Conservation (phyloP, 2,888 invertebrate species). For the Syrphus vitripennis region DNA sequence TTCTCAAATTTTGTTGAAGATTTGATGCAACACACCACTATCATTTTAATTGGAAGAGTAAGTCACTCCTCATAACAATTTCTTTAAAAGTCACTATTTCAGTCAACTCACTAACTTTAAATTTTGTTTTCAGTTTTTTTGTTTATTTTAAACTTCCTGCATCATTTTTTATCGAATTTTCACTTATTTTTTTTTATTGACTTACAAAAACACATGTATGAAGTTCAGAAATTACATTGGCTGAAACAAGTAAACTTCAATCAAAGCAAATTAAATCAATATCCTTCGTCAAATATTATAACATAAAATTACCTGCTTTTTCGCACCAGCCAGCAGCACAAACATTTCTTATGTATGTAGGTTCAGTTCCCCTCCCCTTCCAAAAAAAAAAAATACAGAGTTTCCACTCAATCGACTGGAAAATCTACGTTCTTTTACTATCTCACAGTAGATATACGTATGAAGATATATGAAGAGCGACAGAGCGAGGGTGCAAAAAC, state of each 20-base stretch:
- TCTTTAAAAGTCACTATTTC: too few relatives aligned
- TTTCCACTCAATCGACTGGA: constrained; percentile 66
- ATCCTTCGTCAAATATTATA: constrained; percentile 61
- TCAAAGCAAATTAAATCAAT: constrained; percentile 60
- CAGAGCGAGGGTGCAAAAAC: background rate
- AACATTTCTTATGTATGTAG: background rate
- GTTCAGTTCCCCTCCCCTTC: too few relatives aligned
- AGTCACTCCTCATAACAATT: too few relatives aligned
- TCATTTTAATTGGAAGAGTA: too few relatives aligned
- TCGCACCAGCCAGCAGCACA: background rate
- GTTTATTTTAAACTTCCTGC: background rate
- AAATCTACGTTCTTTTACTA: constrained; percentile 32
- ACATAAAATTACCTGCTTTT: constrained; percentile 52
- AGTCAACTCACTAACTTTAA: too few relatives aligned
- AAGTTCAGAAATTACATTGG: background rate
- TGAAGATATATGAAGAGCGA: background rate
- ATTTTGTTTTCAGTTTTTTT: too few relatives aligned
- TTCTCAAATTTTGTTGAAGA: too few relatives aligned
- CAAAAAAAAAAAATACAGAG: background rate
- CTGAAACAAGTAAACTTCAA: constrained; percentile 8
- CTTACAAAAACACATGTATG: background rate
- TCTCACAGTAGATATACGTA: background rate
- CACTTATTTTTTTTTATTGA: background rate
- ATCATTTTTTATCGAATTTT: background rate
- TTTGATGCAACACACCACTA: too few relatives aligned